Evolutionary conservation across 35 echinoderm and acorn worm genomes (phyloP).

Genomic region (Eucidaris tribuloides): DNA sequence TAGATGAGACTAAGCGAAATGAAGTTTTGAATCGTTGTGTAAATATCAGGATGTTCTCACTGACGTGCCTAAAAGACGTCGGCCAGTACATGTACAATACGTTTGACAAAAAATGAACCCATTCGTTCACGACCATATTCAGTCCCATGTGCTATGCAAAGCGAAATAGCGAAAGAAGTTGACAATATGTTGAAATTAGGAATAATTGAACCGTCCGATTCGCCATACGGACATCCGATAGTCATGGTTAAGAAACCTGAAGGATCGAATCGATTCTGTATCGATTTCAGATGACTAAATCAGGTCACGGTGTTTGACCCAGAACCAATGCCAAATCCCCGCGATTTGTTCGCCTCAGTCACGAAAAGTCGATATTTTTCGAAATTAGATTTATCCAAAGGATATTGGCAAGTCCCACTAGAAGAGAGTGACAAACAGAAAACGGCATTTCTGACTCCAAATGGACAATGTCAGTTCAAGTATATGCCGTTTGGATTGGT

Average conservation of each 20-base stretch:
- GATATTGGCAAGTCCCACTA: conserved; percentile 52
- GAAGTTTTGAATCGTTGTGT: no score
- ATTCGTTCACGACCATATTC: conserved; percentile 29
- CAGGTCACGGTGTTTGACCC: conserved; percentile 18
- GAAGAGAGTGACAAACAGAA: background rate
- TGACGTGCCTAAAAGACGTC: no score
- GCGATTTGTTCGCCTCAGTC: background rate
- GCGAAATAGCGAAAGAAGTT: conserved; percentile 4
- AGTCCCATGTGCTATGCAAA: conserved; percentile 18
- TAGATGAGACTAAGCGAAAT: no score
- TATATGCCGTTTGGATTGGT: conserved; percentile 33
- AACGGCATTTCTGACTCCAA: conserved; percentile 44
- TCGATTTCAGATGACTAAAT: no score
- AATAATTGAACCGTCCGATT: conserved; percentile 11
- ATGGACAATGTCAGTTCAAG: conserved; percentile 40
- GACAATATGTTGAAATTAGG: conserved; percentile 28
- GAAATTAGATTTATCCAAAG: conserved; percentile 48
- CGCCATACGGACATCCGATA: conserved; percentile 6
- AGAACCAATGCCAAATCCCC: background rate
- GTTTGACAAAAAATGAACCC: no score
- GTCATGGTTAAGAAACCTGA: conserved; percentile 13
- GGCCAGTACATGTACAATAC: no score
- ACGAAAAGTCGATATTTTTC: background rate
- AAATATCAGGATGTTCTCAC: no score
- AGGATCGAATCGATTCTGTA: background rate